phyloP scores from a whole-genome alignment of 2,797 vertebrate genomes.

The Lophius americanus region DNA sequence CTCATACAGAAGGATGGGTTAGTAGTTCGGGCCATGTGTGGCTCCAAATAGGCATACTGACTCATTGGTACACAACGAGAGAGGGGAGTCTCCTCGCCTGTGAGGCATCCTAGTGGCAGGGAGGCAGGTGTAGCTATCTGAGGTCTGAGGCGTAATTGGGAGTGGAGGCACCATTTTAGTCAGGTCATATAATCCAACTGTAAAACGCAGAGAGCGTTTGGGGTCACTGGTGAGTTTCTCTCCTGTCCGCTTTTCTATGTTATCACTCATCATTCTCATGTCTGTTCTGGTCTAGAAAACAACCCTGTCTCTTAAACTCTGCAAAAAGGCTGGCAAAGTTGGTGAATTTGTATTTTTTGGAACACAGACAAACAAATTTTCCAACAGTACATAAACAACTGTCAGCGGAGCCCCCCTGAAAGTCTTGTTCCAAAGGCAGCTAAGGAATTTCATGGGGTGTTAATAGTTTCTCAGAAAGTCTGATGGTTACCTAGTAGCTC shows the following conservation, averaged over 20 bases:
- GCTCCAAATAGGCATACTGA: constrained; percentile 85
- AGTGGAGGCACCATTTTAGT: constrained; percentile 45
- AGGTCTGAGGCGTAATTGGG: constrained; percentile 59
- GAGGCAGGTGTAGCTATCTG: constrained; percentile 58
- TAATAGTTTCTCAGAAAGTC: constrained; percentile 61
- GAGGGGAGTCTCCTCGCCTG: constrained; percentile 41
- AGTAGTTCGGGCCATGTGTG: constrained; percentile 78
- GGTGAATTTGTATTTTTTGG: constrained; percentile 40
- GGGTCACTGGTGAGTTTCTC: constrained; percentile 42
- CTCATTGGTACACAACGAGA: constrained; percentile 78
- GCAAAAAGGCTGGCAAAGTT: constrained; percentile 43
- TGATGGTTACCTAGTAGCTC: constrained; percentile 55
- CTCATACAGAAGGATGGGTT: constrained; percentile 86
- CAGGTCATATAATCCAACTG: constrained; percentile 46
- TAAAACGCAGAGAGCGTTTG: constrained; percentile 30
- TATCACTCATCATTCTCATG: constrained; percentile 31
- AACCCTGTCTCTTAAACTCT: constrained; percentile 28
- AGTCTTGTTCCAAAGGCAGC: constrained; percentile 57
- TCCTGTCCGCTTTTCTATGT: constrained; percentile 34
- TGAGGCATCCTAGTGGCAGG: constrained; percentile 66
- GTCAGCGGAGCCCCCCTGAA: constrained; percentile 68
- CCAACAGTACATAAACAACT: constrained; percentile 69
- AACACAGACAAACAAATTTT: constrained; percentile 49
- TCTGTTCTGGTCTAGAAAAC: constrained; percentile 33
- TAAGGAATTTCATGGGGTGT: constrained; percentile 67